These are phyloP conservation scores for Paradoxurus hermaphroditus DNA, from an alignment of 2,113 vertebrate species.

Conservation along the genomic window DNA sequence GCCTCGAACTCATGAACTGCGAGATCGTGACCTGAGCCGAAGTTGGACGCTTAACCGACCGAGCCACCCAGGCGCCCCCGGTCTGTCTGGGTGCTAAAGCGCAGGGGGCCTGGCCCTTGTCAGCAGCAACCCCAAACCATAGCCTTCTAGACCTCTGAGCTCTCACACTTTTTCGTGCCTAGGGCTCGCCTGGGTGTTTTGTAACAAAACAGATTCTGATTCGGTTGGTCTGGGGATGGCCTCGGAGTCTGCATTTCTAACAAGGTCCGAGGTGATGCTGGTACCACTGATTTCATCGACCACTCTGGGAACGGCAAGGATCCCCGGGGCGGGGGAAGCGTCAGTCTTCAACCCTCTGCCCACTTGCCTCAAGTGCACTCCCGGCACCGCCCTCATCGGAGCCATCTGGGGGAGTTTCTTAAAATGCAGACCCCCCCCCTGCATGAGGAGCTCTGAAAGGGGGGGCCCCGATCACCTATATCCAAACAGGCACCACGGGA, in stretches of 20 bases:
- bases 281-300: not conserved
- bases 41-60: too few relatives aligned
- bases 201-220: not conserved
- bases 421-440: not conserved
- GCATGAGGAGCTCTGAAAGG: not conserved
- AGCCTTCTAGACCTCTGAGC: not conserved
- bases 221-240: not conserved
- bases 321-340: rapidly evolving
- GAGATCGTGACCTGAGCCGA: too few relatives aligned
- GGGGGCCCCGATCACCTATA: not conserved
- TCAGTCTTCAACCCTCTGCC: not conserved
- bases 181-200: not conserved
- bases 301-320: not conserved
- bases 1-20: too few relatives aligned
- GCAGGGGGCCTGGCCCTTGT: not conserved
- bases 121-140: not conserved
- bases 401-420: not conserved
- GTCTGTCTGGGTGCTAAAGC: too few relatives aligned
- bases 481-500: not conserved
- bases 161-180: not conserved
- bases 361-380: not conserved
- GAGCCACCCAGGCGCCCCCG: too few relatives aligned
- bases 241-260: not conserved
- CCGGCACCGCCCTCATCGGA: not conserved
- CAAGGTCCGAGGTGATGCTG: not conserved